phyloP scores from a whole-genome alignment of 2,888 invertebrate genomes.

The Dastarcus helophoroides region DNA sequence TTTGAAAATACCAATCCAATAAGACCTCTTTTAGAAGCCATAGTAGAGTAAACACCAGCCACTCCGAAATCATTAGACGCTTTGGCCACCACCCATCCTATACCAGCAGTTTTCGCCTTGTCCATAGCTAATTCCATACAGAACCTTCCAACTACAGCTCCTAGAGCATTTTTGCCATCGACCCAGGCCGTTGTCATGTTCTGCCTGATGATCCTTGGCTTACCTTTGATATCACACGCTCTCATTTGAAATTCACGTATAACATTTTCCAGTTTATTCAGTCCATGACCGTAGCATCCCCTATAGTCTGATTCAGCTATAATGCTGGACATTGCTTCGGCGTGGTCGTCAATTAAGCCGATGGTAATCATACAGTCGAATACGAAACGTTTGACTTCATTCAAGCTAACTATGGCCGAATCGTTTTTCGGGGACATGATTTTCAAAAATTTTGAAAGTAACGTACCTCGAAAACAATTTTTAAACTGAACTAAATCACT shows the following conservation, averaged over 20 bases:
- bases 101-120: constrained; percentile 54
- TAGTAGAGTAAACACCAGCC: constrained; percentile 65
- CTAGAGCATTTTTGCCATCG: constrained; percentile 6
- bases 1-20: constrained; percentile 5
- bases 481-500: too few relatives aligned
- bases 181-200: constrained; percentile 7
- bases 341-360: constrained; percentile 2
- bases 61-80: constrained; percentile 78
- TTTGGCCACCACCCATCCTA: constrained; percentile 54
- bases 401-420: too few relatives aligned
- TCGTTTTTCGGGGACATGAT: too few relatives aligned
- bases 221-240: background rate
- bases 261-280: constrained; percentile 5
- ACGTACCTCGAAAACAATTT: too few relatives aligned
- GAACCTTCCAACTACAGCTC: constrained; percentile 45
- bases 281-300: constrained; percentile 6
- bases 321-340: constrained; percentile 6
- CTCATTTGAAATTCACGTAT: constrained; percentile 2
- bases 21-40: constrained; percentile 57
- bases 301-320: constrained; percentile 5
- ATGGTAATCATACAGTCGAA: constrained; percentile 4
- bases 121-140: constrained; percentile 54
- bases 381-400: too few relatives aligned
- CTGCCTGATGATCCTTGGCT: constrained; percentile 4
- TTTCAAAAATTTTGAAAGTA: too few relatives aligned